These are phyloP conservation scores for Amaurobius ferox DNA, from an alignment of 2,888 invertebrate genomes.

Conservation along the genomic window DNA sequence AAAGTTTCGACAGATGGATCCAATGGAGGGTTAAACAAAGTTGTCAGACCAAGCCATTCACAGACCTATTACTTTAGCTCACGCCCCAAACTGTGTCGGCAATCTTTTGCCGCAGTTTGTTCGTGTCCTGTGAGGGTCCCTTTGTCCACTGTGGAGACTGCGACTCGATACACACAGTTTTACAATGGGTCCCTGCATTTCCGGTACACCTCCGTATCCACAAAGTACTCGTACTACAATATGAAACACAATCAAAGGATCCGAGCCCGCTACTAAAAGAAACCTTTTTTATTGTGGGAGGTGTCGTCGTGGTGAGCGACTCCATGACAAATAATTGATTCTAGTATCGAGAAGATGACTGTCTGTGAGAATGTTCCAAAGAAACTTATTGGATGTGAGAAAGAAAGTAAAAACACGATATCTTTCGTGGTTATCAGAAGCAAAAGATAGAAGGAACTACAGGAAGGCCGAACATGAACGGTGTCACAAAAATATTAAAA, in stretches of 20 bases:
- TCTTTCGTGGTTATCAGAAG: too few relatives aligned
- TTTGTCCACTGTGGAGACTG: constrained; percentile 37
- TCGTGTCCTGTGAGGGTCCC: constrained; percentile 35
- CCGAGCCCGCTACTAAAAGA: constrained; percentile 22
- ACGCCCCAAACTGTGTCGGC: constrained; percentile 41
- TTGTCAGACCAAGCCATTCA: constrained; percentile 39
- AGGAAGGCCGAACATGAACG: too few relatives aligned
- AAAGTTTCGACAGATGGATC: constrained; percentile 36
- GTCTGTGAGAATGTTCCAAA: too few relatives aligned
- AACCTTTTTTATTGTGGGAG: not conserved
- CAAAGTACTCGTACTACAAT: constrained; percentile 43
- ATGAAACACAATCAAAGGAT: constrained; percentile 9
- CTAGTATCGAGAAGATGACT: too few relatives aligned
- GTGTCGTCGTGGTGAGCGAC: not conserved
- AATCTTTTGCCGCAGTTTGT: constrained; percentile 57
- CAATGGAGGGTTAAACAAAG: constrained; percentile 52
- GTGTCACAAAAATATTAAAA: too few relatives aligned
- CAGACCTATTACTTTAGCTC: constrained; percentile 32
- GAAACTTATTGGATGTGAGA: too few relatives aligned
- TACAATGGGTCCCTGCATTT: constrained; percentile 40
- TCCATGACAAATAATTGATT: too few relatives aligned
- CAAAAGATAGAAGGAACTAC: too few relatives aligned
- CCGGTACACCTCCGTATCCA: constrained; percentile 61
- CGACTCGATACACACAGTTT: constrained; percentile 49
- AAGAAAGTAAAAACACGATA: too few relatives aligned